phyloP scores from a whole-genome alignment of 35 echinoderm and acorn worm genomes.

The Heliocidaris tuberculata region DNA sequence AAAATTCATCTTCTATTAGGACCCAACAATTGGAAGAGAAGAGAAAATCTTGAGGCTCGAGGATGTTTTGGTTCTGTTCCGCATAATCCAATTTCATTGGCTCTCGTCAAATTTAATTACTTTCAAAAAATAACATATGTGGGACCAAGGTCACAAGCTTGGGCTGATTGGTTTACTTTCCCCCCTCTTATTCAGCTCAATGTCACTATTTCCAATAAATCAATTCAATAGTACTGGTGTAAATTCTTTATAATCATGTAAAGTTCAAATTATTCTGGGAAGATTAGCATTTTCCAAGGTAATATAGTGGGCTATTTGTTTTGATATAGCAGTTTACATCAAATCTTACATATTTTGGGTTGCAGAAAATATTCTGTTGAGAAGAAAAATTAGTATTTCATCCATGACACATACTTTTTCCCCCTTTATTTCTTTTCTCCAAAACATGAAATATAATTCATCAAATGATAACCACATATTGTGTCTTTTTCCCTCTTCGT shows the following conservation, averaged over 20 bases:
- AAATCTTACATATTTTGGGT: background rate
- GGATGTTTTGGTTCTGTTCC: slow-evolving; percentile 20
- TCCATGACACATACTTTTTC: no score
- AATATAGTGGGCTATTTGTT: background rate
- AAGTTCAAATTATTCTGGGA: slow-evolving; percentile 20
- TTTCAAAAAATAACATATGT: slow-evolving; percentile 52
- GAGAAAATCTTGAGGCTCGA: background rate
- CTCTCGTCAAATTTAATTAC: slow-evolving; percentile 48
- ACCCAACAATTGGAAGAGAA: background rate
- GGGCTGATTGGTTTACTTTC: slow-evolving; percentile 10
- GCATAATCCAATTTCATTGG: slow-evolving; percentile 48
- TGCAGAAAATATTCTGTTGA: no score
- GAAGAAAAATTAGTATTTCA: no score
- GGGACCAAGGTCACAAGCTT: slow-evolving; percentile 34
- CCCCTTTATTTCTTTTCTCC: no score
- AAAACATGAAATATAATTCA: no score
- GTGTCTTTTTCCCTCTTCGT: no score
- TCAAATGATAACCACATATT: no score
- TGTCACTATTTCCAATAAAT: slow-evolving; percentile 40
- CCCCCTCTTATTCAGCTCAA: slow-evolving; percentile 3
- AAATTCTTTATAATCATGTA: slow-evolving; percentile 15
- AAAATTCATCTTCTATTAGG: background rate
- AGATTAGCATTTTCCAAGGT: slow-evolving; percentile 29
- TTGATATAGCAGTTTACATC: background rate
- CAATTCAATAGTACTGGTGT: slow-evolving; percentile 18